Conservation (phyloP, 2,113 vertebrate species). For the Tursiops truncatus region DNA sequence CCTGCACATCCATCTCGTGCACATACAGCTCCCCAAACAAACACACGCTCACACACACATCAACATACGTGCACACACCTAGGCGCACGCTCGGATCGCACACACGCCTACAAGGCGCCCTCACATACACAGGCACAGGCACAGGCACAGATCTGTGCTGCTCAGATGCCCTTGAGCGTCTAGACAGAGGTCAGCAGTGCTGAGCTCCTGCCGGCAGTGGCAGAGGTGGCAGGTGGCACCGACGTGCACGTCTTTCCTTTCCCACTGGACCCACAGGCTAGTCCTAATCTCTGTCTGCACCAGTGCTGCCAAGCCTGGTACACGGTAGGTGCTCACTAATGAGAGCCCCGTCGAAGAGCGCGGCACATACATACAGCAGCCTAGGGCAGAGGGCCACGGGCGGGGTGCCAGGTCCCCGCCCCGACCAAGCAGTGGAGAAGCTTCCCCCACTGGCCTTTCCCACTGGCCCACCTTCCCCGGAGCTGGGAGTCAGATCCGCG, state of each 20-base stretch:
- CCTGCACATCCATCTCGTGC: background rate
- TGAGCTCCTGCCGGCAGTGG: background rate
- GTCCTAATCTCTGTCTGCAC: background rate
- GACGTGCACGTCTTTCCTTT: background rate
- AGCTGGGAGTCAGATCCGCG: background rate
- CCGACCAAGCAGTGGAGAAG: background rate
- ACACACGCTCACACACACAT: background rate
- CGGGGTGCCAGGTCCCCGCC: accelerated
- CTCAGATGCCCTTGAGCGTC: background rate
- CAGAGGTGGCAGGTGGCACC: accelerated
- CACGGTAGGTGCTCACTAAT: background rate
- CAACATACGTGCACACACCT: background rate
- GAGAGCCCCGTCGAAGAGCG: background rate
- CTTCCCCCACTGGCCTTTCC: background rate
- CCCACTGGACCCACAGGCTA: background rate
- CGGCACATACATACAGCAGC: no score
- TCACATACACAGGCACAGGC: background rate
- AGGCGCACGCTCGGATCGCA: background rate
- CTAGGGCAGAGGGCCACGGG: background rate
- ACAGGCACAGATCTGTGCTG: background rate
- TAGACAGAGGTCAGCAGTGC: background rate
- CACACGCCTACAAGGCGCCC: background rate
- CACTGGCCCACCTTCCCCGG: background rate
- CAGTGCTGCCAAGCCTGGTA: background rate
- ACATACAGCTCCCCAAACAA: background rate